A percentile compares a stretch with the other conserved stretches of the same genome.
phyloP scores from a whole-genome alignment of 2,797 vertebrate genomes.

The Melanotaenia maccullochi region DNA sequence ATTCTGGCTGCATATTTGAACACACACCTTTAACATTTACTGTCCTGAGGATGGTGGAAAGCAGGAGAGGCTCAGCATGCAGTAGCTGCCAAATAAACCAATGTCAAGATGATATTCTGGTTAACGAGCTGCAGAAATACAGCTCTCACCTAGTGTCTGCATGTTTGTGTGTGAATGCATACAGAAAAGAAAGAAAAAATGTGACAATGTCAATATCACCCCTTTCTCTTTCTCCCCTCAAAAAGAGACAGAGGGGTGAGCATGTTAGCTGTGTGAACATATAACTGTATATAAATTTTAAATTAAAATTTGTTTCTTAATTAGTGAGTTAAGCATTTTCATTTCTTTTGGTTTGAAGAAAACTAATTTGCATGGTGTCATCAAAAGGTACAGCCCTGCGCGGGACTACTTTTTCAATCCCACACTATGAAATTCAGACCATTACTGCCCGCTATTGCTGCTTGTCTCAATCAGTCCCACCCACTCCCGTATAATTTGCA shows the following conservation, averaged over 20 bases:
- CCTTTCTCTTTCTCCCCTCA: background rate
- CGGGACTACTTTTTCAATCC: too few relatives aligned
- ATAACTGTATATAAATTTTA: background rate
- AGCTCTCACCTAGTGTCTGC: slow-evolving; percentile 36
- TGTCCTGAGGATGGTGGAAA: slow-evolving; percentile 49
- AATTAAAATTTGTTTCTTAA: background rate
- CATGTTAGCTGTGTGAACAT: background rate
- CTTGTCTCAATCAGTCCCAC: too few relatives aligned
- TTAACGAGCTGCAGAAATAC: slow-evolving; percentile 68
- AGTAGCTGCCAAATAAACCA: slow-evolving; percentile 58
- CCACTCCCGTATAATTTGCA: too few relatives aligned
- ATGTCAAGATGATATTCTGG: slow-evolving; percentile 53
- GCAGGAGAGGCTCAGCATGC: slow-evolving; percentile 57
- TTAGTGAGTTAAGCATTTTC: background rate
- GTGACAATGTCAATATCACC: slow-evolving; percentile 13
- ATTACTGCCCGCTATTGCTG: too few relatives aligned
- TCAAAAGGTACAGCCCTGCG: background rate
- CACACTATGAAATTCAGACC: too few relatives aligned
- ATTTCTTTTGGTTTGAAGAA: background rate
- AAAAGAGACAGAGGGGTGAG: background rate
- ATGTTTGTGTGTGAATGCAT: slow-evolving; percentile 24
- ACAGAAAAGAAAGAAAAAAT: slow-evolving; percentile 12
- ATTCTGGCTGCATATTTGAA: slow-evolving; percentile 34
- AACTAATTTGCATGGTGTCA: background rate
- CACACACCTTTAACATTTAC: slow-evolving; percentile 49